A percentile compares a stretch with the other conserved stretches of the same genome.
Conservation (phyloP, 2,113 vertebrate genomes). For the Hirundichthys speculiger region DNA sequence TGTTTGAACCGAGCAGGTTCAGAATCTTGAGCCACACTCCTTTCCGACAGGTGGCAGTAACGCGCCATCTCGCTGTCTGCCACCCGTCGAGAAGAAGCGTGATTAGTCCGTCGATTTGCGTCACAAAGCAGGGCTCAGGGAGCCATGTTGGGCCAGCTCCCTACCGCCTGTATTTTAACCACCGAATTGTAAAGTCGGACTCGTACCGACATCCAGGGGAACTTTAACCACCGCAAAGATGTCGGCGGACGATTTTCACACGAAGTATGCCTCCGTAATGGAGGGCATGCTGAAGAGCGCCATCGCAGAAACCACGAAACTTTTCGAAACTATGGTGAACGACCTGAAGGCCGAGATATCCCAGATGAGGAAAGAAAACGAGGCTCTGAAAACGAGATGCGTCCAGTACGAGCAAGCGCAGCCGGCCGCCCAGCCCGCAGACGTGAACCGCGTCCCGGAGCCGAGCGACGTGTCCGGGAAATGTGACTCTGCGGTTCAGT, state of each 20-base stretch:
- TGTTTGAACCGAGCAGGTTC: too few species aligned
- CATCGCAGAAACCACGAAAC: slow-evolving; percentile 74
- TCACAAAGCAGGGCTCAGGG: slow-evolving; percentile 36
- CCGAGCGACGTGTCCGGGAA: neutral
- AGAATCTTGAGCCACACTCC: slow-evolving; percentile 11
- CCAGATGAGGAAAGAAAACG: slow-evolving; percentile 70
- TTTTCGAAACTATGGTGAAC: slow-evolving; percentile 75
- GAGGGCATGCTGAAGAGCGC: slow-evolving; percentile 70
- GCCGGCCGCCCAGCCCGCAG: neutral
- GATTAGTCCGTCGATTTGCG: slow-evolving; percentile 16
- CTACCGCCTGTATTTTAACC: too few species aligned
- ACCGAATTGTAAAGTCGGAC: neutral
- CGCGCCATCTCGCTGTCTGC: neutral
- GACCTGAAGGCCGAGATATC: slow-evolving; percentile 75
- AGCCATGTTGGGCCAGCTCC: slow-evolving; percentile 48
- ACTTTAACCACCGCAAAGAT: slow-evolving; percentile 24
- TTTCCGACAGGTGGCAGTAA: slow-evolving; percentile 13
- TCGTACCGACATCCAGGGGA: neutral
- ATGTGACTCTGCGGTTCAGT: slow-evolving; percentile 73
- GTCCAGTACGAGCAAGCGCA: slow-evolving; percentile 33
- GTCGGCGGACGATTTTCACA: slow-evolving; percentile 68
- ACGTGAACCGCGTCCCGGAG: neutral
- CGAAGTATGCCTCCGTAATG: slow-evolving; percentile 73
- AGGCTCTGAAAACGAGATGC: slow-evolving; percentile 62
- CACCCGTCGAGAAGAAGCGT: neutral